Evolutionary conservation across 2,797 vertebrate species (phyloP), one percentile per base, ranked within the genome.

Genomic region (Macropus fuliginosus): DNA sequence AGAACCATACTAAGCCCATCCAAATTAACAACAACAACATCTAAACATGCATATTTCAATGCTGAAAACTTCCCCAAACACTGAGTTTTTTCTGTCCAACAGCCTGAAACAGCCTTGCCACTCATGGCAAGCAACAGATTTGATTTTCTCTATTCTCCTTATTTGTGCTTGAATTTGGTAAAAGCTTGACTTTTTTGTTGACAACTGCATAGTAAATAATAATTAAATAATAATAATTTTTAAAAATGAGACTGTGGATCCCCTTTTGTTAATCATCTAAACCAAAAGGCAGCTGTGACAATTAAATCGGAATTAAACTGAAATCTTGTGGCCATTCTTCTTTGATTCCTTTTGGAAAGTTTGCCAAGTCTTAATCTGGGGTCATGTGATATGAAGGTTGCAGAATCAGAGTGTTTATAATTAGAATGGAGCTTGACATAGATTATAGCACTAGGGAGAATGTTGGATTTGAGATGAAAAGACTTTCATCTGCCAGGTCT

Each of bases 211-310:
- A 89, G 94, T 97, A 95, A 93, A 96, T 87, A 87, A 81, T 46
- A 10, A 81, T 81, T 34, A 62, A 29, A 62, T 29, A 97, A 97
- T 97, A 97, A 98, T 96, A 97, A 95, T 94, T 97, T 98, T 96
- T 91, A 97, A 97, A 94, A 96, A 96, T 96, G 54, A 92, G 55
- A 28, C n/a, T 40, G 93, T 56, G 14, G 91, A 89, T 96, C 27
- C 59, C 1, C 95, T 97, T 94, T 93, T 97, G 89, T 96, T 95
- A 52, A 9, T 21, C 52, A 6, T 59, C 96, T 94, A 18, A 91
- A 57, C n/a, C 6, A 55, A 95, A 91, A 54, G 27, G 89, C 92
- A 93, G 81, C 91, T 90, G 74, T 94, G 94, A 90, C 56, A 21
- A 92, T 55, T 34, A 91, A 46, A 62, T 91, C 56, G 29, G 55